A percentile compares a stretch with the other conserved stretches of the same genome.
phyloP scores from a whole-genome alignment of 2,797 vertebrate genomes.

The Tinamus major region DNA sequence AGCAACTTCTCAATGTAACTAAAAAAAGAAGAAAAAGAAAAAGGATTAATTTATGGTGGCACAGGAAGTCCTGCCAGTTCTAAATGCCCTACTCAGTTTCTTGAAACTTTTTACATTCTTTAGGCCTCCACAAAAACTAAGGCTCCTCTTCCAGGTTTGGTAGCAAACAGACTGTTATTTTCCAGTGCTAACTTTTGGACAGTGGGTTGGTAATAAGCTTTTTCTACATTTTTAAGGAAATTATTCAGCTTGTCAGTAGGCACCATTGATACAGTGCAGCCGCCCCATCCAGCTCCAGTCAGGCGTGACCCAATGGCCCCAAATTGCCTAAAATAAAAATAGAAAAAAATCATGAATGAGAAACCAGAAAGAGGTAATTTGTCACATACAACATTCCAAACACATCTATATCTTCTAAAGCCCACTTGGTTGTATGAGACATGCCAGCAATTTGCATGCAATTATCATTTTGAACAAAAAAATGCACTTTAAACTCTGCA shows the following conservation, averaged over 20 bases:
- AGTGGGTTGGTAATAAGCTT: constrained; percentile 85
- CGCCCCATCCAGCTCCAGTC: constrained; percentile 97
- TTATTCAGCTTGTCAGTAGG: constrained; percentile 83
- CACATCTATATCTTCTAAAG: neutral
- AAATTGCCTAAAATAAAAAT: constrained; percentile 83
- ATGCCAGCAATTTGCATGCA: neutral
- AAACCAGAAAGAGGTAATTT: constrained; percentile 15
- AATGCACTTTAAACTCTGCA: neutral
- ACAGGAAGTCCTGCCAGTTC: constrained; percentile 72
- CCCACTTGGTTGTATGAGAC: neutral
- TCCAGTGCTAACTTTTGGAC: constrained; percentile 78
- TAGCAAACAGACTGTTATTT: constrained; percentile 89
- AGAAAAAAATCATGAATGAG: constrained; percentile 8
- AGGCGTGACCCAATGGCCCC: constrained; percentile 93
- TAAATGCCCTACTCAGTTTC: constrained; percentile 69
- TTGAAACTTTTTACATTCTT: constrained; percentile 67
- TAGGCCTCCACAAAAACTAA: constrained; percentile 85
- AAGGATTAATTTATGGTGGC: constrained; percentile 71
- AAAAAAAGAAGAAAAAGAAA: constrained; percentile 61
- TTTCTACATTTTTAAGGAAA: constrained; percentile 88
- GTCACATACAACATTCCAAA: neutral
- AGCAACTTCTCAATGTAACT: constrained; percentile 63
- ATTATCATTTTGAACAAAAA: neutral
- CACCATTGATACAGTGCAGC: constrained; percentile 95
- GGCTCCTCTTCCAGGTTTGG: constrained; percentile 92